These are phyloP conservation scores for Lonchura striata DNA, from an alignment of 2,113 vertebrate species.

Conservation along the genomic window DNA sequence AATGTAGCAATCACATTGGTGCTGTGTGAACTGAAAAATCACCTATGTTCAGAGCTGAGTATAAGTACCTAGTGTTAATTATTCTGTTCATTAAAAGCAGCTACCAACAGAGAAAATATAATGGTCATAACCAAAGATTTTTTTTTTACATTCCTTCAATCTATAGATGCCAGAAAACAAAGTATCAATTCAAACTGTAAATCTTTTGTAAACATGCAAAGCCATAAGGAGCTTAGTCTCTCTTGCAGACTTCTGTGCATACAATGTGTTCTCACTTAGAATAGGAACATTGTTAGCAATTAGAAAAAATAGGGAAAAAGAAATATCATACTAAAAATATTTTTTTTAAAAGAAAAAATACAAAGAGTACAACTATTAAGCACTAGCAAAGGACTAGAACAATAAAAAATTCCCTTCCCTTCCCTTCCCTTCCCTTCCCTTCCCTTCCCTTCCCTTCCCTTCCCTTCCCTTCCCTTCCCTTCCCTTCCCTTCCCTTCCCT, in stretches of 20 bases:
- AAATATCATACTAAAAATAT: neutral
- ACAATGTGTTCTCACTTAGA: neutral
- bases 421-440: too few relatives aligned
- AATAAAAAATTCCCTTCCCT: too few relatives aligned
- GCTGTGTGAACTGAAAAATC: accelerated
- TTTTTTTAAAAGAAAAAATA: neutral
- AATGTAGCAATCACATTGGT: neutral
- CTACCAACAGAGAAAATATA: neutral
- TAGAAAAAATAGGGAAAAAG: neutral
- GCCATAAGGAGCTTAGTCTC: constrained; percentile 36
- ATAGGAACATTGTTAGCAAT: neutral
- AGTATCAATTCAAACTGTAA: constrained; percentile 35
- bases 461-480: too few relatives aligned
- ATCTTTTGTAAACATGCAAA: constrained; percentile 46
- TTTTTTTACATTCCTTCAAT: neutral
- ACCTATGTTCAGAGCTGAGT: neutral
- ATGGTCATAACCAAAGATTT: neutral
- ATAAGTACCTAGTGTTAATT: neutral
- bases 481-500: too few relatives aligned
- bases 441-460: too few relatives aligned
- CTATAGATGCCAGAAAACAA: constrained; percentile 16
- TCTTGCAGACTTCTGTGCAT: neutral
- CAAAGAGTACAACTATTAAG: neutral
- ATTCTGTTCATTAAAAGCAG: neutral
- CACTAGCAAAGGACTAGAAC: neutral